Conservation (phyloP, 1,140 invertebrate species). For the Ylistrum balloti region DNA sequence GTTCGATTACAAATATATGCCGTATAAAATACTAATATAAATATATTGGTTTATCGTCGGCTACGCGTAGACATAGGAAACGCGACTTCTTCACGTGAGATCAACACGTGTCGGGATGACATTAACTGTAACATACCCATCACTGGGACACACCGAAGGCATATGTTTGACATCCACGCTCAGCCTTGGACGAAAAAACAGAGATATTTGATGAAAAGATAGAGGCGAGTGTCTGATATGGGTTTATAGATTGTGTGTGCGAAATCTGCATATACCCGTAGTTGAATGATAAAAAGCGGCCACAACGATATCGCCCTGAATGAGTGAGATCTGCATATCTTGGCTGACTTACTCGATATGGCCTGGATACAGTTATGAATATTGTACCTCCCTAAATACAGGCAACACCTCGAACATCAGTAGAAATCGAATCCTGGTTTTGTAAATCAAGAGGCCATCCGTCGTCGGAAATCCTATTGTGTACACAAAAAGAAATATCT, state of each 20-base stretch:
- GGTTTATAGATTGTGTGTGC: not conserved
- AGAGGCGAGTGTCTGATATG: not conserved
- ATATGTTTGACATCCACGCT: not conserved
- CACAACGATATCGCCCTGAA: not conserved
- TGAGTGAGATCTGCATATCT: not conserved
- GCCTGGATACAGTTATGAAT: not conserved
- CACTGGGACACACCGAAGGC: not conserved
- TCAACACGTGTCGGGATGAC: not conserved
- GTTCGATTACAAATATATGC: too few species aligned
- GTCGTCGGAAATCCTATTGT: not conserved
- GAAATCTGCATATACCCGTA: conserved; percentile 12
- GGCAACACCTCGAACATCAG: not conserved
- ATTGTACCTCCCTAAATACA: not conserved
- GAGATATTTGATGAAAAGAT: conserved; percentile 22
- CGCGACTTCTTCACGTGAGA: not conserved
- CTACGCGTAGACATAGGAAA: not conserved
- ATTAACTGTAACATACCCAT: not conserved
- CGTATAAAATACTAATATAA: not conserved
- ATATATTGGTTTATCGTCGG: not conserved
- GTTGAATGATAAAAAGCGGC: not conserved
- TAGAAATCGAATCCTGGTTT: not conserved
- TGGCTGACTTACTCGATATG: not conserved
- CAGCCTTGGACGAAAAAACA: not conserved
- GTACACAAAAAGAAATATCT: too few species aligned
- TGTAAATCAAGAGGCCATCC: not conserved